A percentile compares a stretch with the other conserved stretches of the same genome.
These are phyloP conservation scores for Synanthedon vespiformis DNA, from an alignment of 2,888 invertebrate species.

Conservation along the genomic window DNA sequence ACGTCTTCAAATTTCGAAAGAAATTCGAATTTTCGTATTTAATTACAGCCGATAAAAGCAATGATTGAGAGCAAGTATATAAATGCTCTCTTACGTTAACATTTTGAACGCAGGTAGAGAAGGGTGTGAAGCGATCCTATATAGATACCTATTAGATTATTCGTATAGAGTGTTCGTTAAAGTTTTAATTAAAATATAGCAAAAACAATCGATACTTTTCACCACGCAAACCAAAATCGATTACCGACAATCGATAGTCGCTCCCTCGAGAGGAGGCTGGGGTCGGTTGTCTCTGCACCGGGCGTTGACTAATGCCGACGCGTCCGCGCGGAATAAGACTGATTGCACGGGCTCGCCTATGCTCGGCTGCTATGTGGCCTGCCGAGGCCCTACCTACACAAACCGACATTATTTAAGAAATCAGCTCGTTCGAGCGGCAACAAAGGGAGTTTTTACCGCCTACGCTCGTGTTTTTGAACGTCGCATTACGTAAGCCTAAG, in stretches of 20 bases:
- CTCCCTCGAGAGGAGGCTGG: constrained; percentile 42
- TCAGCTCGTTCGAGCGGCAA: constrained; percentile 63
- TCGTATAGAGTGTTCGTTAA: constrained; percentile 2
- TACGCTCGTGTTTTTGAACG: constrained; percentile 40
- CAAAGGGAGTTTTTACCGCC: constrained; percentile 62
- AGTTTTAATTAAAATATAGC: constrained; percentile 26
- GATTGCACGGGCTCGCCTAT: constrained; percentile 61
- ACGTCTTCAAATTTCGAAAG: too few relatives aligned
- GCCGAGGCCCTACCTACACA: constrained; percentile 51
- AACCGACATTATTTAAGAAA: constrained; percentile 69
- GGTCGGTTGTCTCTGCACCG: constrained; percentile 63
- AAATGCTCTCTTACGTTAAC: too few relatives aligned
- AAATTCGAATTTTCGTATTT: too few relatives aligned
- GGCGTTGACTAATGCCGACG: constrained; percentile 68
- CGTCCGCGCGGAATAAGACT: constrained; percentile 70
- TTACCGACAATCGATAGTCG: constrained; percentile 55
- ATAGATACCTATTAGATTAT: too few relatives aligned
- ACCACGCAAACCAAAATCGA: constrained; percentile 50
- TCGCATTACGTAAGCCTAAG: constrained; percentile 4
- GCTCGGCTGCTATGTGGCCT: constrained; percentile 58
- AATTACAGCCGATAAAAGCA: too few relatives aligned
- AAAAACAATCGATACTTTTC: constrained; percentile 41
- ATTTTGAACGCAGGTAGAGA: too few relatives aligned
- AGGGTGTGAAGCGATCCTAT: too few relatives aligned
- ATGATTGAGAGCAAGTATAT: too few relatives aligned